These are phyloP conservation scores for Salvelinus fontinalis DNA, from an alignment of 2,113 vertebrate species.

Conservation along the genomic window DNA sequence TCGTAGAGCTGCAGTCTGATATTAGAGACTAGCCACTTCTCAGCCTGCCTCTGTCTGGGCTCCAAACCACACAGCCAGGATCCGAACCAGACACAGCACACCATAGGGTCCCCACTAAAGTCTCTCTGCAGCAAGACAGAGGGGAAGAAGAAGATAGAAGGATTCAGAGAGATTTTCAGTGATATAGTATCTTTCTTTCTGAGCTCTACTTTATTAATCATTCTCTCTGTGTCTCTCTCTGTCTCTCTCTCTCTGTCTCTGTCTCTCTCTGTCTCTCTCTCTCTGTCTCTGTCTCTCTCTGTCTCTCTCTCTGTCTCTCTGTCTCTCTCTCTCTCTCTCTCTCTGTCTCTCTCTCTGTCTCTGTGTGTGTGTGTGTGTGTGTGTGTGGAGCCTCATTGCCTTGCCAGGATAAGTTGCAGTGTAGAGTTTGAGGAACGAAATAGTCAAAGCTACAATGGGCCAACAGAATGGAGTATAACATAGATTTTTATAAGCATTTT, in stretches of 20 bases:
- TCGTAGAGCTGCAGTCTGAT: slow-evolving; percentile 65
- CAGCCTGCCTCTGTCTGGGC: slow-evolving; percentile 59
- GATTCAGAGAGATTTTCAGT: slow-evolving; percentile 20
- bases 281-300: too few species aligned
- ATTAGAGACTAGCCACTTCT: slow-evolving; percentile 58
- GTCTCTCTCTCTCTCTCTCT: too few species aligned
- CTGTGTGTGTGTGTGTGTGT: too few species aligned
- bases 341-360: too few species aligned
- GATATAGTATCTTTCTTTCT: slow-evolving; percentile 25
- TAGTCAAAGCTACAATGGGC: slow-evolving; percentile 83
- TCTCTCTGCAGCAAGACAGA: background rate
- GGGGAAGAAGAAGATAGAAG: background rate
- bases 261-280: too few species aligned
- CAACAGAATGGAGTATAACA: slow-evolving; percentile 92
- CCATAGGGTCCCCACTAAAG: background rate
- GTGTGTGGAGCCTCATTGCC: slow-evolving; percentile 12
- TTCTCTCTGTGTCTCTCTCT: too few species aligned
- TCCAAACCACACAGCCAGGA: slow-evolving; percentile 79
- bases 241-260: too few species aligned
- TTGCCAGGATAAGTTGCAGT: slow-evolving; percentile 41
- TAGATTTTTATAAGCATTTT: slow-evolving; percentile 98
- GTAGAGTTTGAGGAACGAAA: slow-evolving; percentile 60
- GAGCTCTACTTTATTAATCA: slow-evolving; percentile 42
- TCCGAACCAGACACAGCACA: slow-evolving; percentile 43
- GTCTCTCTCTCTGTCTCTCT: too few species aligned